These are phyloP conservation scores for Catajapyx aquilonaris DNA, from an alignment of 1,140 invertebrate species.

Conservation along the genomic window DNA sequence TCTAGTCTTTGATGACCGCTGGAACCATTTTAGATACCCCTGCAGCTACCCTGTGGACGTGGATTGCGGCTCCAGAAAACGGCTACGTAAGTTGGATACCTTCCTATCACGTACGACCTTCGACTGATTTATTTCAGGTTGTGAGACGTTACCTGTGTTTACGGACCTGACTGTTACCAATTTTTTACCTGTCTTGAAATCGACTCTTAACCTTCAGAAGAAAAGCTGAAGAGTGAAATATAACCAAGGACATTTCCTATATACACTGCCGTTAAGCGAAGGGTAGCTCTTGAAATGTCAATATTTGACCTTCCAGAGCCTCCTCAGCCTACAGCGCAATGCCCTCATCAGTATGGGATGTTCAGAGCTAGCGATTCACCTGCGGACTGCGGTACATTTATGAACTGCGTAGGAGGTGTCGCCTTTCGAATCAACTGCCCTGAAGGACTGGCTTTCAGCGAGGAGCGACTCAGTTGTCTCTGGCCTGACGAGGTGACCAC, in stretches of 20 bases:
- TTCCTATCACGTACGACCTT: too few species aligned
- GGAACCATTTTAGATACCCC: constrained; percentile 43
- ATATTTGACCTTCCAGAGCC: constrained; percentile 30
- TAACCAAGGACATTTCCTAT: too few species aligned
- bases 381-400: constrained; percentile 56
- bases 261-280: too few species aligned
- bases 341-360: constrained; percentile 67
- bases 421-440: constrained; percentile 44
- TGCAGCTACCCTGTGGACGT: constrained; percentile 68
- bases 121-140: too few species aligned
- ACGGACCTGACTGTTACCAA: too few species aligned
- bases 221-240: too few species aligned
- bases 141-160: too few species aligned
- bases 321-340: constrained; percentile 44
- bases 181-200: too few species aligned
- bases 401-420: constrained; percentile 56
- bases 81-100: constrained; percentile 43
- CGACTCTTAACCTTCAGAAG: too few species aligned
- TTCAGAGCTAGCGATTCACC: constrained; percentile 43
- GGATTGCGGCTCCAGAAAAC: constrained; percentile 41
- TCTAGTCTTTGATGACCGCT: constrained; percentile 53
- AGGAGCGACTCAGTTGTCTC: constrained; percentile 52
- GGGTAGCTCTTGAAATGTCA: too few species aligned
- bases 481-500: constrained; percentile 62
- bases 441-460: constrained; percentile 65